A percentile compares a stretch with the other conserved stretches of the same genome.
Evolutionary conservation across 2,113 vertebrate genomes (phyloP).

Genomic region (Piaya cayana): DNA sequence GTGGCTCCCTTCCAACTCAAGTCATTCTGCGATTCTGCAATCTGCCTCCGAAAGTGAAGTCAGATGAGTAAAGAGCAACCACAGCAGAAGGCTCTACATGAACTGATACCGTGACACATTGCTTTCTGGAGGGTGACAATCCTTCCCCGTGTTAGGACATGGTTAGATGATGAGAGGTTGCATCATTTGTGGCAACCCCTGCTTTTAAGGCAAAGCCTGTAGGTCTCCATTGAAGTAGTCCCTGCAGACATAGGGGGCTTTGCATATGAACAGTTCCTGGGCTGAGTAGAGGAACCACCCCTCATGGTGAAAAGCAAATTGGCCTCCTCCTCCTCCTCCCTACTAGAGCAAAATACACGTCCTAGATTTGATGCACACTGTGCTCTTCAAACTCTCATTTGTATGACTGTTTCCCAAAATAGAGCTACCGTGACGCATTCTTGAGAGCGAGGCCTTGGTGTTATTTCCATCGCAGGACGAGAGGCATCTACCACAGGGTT

Average conservation of each 20-base stretch:
- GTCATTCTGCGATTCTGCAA: not conserved
- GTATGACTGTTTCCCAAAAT: not conserved
- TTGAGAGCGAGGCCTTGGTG: not conserved
- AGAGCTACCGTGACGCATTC: not conserved
- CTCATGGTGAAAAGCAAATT: not conserved
- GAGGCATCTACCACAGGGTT: not conserved
- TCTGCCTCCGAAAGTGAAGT: not conserved
- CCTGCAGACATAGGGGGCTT: not conserved
- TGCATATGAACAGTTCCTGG: not conserved
- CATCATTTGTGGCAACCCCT: not conserved
- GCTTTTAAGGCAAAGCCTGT: not conserved
- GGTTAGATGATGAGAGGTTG: not conserved
- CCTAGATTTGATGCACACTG: not conserved
- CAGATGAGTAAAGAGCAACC: not conserved
- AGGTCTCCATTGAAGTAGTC: not conserved
- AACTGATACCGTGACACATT: not conserved
- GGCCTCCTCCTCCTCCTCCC: not conserved
- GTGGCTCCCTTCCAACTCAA: no score
- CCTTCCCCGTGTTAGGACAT: not conserved
- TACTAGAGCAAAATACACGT: not conserved
- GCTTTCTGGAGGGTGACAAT: not conserved
- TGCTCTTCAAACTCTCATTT: not conserved
- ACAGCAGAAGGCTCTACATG: not conserved
- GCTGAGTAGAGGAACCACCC: not conserved
- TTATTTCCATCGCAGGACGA: not conserved